Conservation (phyloP, 2,113 vertebrate species). For the Meriones unguiculatus region DNA sequence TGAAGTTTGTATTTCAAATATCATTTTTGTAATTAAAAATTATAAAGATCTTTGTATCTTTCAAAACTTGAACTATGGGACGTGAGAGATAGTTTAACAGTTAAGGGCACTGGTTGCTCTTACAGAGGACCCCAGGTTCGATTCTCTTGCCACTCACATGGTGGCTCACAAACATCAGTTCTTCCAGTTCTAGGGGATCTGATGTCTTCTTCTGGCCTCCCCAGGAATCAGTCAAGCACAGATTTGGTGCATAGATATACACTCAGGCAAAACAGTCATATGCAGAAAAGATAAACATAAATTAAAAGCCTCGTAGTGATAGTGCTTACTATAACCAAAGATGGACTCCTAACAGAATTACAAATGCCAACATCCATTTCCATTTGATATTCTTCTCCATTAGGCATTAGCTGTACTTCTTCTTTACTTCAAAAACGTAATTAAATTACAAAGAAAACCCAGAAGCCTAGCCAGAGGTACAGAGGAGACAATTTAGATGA, state of each 20-base stretch:
- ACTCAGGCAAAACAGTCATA: background rate
- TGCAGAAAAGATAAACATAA: background rate
- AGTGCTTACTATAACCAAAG: background rate
- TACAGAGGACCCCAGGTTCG: background rate
- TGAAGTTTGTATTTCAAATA: background rate
- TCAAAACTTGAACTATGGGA: background rate
- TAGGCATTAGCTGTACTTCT: background rate
- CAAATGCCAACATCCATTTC: background rate
- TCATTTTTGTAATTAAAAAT: background rate
- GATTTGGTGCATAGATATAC: background rate
- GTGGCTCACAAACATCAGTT: background rate
- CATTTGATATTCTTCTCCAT: background rate
- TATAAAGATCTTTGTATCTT: background rate
- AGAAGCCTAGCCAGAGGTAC: background rate
- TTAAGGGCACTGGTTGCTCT: background rate
- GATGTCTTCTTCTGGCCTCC: background rate
- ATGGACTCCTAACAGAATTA: background rate
- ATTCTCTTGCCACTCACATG: background rate
- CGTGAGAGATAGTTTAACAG: background rate
- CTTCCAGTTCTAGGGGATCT: background rate
- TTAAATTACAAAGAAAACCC: background rate
- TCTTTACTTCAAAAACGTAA: background rate
- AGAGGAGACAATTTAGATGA: background rate
- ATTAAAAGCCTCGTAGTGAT: background rate
- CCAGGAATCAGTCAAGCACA: background rate